Evolutionary conservation across 2,888 invertebrate species (phyloP).

Genomic region (Agrilus cyanescens): DNA sequence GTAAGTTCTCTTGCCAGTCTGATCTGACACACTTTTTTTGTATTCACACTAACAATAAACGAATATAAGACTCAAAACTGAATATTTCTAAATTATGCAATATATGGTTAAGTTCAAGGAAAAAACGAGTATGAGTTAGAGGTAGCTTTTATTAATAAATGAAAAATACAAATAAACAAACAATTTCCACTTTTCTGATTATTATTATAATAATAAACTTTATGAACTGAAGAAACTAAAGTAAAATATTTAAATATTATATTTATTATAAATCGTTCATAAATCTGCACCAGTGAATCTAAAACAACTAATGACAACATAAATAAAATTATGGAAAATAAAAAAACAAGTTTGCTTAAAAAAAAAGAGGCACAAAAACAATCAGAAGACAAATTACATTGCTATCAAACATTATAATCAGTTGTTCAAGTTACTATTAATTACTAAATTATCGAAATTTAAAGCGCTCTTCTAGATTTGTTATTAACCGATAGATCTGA

Average conservation of each 20-base stretch:
- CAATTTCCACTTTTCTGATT: slow-evolving; percentile 19
- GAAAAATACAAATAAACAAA: slow-evolving; percentile 35
- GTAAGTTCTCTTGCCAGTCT: too few relatives aligned
- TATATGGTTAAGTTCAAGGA: too few relatives aligned
- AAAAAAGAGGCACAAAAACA: slow-evolving; percentile 8
- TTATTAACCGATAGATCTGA: too few relatives aligned
- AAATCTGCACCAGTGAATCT: slow-evolving; percentile 15
- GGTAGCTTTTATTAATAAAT: slow-evolving; percentile 40
- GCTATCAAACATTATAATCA: too few relatives aligned
- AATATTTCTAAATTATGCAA: too few relatives aligned
- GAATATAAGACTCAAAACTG: too few relatives aligned
- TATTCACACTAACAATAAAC: too few relatives aligned
- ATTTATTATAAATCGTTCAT: slow-evolving; percentile 5
- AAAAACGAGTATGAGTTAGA: slow-evolving; percentile 24
- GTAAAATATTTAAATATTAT: slow-evolving; percentile 7
- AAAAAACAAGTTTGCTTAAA: slow-evolving; percentile 12
- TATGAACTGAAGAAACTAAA: slow-evolving; percentile 20
- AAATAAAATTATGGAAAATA: slow-evolving; percentile 7
- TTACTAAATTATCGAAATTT: too few relatives aligned
- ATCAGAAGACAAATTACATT: background rate
- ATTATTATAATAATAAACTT: slow-evolving; percentile 28
- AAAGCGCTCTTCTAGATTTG: too few relatives aligned
- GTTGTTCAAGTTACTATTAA: too few relatives aligned
- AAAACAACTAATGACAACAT: background rate
- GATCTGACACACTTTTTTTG: too few relatives aligned